Evolutionary conservation across 2,113 vertebrate genomes (phyloP), one percentile per base, ranked within the genome.

Genomic region (Maccullochella peelii): DNA sequence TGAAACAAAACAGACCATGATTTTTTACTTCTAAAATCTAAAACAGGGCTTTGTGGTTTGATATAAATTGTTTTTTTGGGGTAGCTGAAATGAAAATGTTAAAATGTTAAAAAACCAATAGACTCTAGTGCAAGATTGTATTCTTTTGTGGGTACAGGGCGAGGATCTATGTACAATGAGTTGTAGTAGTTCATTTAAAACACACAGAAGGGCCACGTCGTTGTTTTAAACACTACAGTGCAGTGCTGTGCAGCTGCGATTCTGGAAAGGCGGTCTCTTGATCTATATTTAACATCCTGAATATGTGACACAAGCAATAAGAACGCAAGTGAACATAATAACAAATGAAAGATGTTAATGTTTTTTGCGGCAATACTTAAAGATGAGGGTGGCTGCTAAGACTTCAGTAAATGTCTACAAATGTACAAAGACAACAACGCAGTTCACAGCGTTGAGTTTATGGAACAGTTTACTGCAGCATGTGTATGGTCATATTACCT

Each of bases 231-330:
- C 47, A 47, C 27, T 8, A 47, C 36, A 18, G 20, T 7, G 6
- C 36, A 36, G 36, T 42, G 52, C 18, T 14, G 20, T 47, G 27
- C 71, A 36, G 66, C 30, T 83, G 36, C 42, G 63, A 27, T n/a
- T 70, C 20, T 30, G 6, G 14, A 38, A 6, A 47, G 4, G 20
- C 36, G 3, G 20, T 16, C 18, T 36, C 21, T 73, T 80, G 8
- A 77, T 80, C 40, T 83, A 70, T 74, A 81, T 80, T 81, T 74
- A 77, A 25, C 57, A 25, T 27, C 11, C 33, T 55, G 38, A 52
- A 21, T 59, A 57, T 61, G 40, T 55, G 30, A 66, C 52, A 42
- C 38, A 69, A 66, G 40, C 47, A 36, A 18, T 57, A 50, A 73
- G 38, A 67, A 84, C 27, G 21, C 5, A 10, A 52, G 57, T 9